Conservation (phyloP, 1,140 invertebrate genomes). For the Mizuhopecten yessoensis region DNA sequence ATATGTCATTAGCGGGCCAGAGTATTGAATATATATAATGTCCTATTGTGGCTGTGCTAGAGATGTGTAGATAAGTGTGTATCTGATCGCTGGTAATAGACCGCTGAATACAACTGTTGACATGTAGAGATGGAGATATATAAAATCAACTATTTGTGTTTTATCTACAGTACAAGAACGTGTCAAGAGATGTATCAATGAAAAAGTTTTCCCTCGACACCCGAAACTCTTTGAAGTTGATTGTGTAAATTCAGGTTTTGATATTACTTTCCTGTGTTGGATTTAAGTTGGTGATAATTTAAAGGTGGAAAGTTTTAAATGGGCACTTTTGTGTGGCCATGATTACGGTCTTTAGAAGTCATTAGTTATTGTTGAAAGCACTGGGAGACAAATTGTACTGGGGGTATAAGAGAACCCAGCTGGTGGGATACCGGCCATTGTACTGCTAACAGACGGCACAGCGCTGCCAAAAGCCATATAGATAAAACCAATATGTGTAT, state of each 20-base stretch:
- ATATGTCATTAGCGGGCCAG: constrained; percentile 7
- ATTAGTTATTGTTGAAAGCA: constrained; percentile 39
- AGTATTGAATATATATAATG: constrained; percentile 19
- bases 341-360: constrained; percentile 34
- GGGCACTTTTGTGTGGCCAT: constrained; percentile 24
- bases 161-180: constrained; percentile 11
- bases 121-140: not conserved
- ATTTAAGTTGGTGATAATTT: constrained; percentile 27
- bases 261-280: not conserved
- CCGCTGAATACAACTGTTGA: not conserved
- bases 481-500: not conserved
- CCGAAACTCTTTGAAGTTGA: not conserved
- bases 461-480: not conserved
- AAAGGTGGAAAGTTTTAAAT: constrained; percentile 39
- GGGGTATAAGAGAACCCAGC: constrained; percentile 29
- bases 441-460: not conserved
- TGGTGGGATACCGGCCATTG: not conserved
- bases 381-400: constrained; percentile 18
- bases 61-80: not conserved
- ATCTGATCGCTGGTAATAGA: constrained; percentile 14
- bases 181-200: constrained; percentile 26
- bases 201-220: not conserved
- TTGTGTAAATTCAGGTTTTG: constrained; percentile 32
- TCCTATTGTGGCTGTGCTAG: not conserved
- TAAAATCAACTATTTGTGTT: not conserved